Evolutionary conservation across 2,888 invertebrate genomes (phyloP), one percentile per base, ranked within the genome.

Genomic region (Sesia bembeciformis): DNA sequence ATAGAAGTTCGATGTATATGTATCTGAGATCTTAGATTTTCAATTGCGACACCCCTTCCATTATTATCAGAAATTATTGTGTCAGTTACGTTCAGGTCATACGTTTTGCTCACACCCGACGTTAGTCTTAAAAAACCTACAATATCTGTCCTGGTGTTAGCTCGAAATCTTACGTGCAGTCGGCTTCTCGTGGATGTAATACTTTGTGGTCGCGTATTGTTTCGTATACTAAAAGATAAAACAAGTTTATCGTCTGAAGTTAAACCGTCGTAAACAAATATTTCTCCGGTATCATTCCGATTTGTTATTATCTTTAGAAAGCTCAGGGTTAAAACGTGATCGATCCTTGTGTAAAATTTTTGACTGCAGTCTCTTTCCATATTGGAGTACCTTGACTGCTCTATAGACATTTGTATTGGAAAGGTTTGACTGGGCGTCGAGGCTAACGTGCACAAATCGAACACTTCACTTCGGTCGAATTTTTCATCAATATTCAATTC

Each of bases 21-120:
- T n/a, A 98, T 81, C 73, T 95, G 95, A 8, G 97, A 97, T 70
- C 98, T 92, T 55, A 98, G 90, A 76, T 97, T 97, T 78, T 98
- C 97, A 7, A 96, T 93, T n/a, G 93, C 95, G 53, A 99, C 92
- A n/a, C 99, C 99, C 74, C 98, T 93, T 0, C 98, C 98, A 63
- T 94, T 94, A 84, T 99, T 99, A 75, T 96, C 94, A 3, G 94
- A 93, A 57, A 99, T 93, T 42, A 93, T 92, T 1, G 96, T 95
- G 68, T 96, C 94, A 0, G 95, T 94, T 23, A 99, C 91, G 67
- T 96, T 96, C 54, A 98, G 87, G 78, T 98, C 98, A 75, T 94
- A 97, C 40, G 93, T 93, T 89, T 95, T 92, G 74, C 93, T 91
- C 40, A 92, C 88, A 4, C 95, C 96, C 0, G 96, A 94, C 4